Conservation (phyloP, 2,888 invertebrate species). For the Phyto melanocephala region DNA sequence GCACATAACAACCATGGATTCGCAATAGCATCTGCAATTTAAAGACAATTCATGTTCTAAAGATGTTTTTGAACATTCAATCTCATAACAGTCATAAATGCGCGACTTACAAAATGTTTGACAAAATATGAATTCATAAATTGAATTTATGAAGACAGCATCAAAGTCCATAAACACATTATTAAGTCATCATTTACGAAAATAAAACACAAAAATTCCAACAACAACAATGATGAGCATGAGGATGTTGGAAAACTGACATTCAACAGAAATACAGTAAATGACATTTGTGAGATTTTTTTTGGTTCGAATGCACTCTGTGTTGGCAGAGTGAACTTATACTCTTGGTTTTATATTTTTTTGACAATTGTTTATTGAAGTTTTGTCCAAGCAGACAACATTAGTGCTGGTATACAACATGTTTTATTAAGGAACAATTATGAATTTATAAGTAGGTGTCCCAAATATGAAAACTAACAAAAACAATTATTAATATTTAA, state of each 20-base stretch:
- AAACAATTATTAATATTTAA: conserved; percentile 22
- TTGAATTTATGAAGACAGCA: conserved; percentile 64
- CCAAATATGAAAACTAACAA: conserved; percentile 25
- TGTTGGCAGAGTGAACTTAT: too few species aligned
- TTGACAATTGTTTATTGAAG: conserved; percentile 6
- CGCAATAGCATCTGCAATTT: conserved; percentile 46
- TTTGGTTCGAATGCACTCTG: conserved; percentile 6
- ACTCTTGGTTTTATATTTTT: neutral
- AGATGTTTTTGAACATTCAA: conserved; percentile 54
- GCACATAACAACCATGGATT: neutral
- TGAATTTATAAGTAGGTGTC: conserved; percentile 63
- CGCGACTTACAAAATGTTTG: conserved; percentile 65
- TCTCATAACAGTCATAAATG: conserved; percentile 64
- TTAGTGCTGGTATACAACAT: conserved; percentile 62
- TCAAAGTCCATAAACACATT: conserved; percentile 64
- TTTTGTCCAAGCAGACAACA: conserved; percentile 42
- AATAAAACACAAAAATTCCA: conserved; percentile 26
- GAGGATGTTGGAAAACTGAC: conserved; percentile 32
- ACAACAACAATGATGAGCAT: neutral
- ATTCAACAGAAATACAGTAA: conserved; percentile 46
- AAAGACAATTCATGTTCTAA: conserved; percentile 32
- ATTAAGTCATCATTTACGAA: conserved; percentile 65
- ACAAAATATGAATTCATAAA: conserved; percentile 66
- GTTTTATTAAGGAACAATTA: conserved; percentile 65
- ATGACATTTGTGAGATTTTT: conserved; percentile 61